Base-by-base conservation (phyloP, 2,113 vertebrate genomes). In the Elachura formosa region DNA sequence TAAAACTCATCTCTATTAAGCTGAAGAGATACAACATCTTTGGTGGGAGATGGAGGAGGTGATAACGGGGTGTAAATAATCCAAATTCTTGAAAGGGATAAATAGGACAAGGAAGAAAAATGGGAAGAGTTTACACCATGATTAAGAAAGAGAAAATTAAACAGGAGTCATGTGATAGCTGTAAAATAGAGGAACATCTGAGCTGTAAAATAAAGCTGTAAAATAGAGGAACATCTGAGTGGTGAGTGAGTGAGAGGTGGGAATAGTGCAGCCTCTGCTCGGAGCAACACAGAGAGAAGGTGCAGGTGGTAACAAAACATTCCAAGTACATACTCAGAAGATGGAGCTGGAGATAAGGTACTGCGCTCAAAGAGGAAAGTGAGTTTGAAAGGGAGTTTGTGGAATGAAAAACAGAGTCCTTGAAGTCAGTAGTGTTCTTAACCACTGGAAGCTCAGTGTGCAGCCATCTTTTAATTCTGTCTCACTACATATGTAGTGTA, bases 31-130 rank as follows among this genome's bases (percentile, higher is more conserved):
- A 28, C 12, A 56, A 23, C 6, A 31, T 7, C 16, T 69, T 45
- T 45, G 20, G 5, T 40, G 45, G 20, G 11, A 41, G 3, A 5
- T 5, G 6, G 2, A 12, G 14, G 11, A 62, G 10, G 18, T 29
- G 10, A 28, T 9, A 80, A 26, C 25, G 9, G 5, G 4, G 4
- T 0, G 0, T 31, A 61, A 10, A 13, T 26, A 13, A 54, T 21
- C 21, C 22, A 6, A 48, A 52, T 68, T 31, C 15, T 38, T 36
- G 25, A 56, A 86, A 66, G 21, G 6, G 7, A 21, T 52, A 25
- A 56, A 52, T 19, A 29, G 17, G 26, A 36, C 9, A 49, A 58
- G 25, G 8, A 17, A 73, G n/a, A 76, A 92, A 73, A 61, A 41
- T 20, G 19, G 21, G 3, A 16, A 45, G 31, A 36, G 21, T 69